Percentiles rank a stretch among this genome's conserved stretches.
Conservation (phyloP, 1,140 invertebrate species). For the Propsilocerus akamusi region DNA sequence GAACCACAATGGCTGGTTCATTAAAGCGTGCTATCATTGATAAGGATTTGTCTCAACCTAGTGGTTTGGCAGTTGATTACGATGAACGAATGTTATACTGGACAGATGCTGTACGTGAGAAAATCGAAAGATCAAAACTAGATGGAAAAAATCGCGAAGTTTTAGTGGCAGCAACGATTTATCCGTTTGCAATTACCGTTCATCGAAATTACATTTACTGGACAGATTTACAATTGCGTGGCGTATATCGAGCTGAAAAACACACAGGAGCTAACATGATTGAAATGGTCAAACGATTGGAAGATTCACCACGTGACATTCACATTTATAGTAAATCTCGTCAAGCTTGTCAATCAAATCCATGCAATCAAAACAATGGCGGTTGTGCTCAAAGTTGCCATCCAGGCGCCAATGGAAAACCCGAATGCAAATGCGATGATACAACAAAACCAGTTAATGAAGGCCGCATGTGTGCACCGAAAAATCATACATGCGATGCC, state of each 20-base stretch:
- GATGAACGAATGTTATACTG: slow-evolving; percentile 91
- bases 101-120: slow-evolving; percentile 93
- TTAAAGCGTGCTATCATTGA: slow-evolving; percentile 77
- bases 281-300: slow-evolving; percentile 80
- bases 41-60: slow-evolving; percentile 83
- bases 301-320: slow-evolving; percentile 79
- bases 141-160: slow-evolving; percentile 64
- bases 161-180: slow-evolving; percentile 76
- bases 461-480: slow-evolving; percentile 72
- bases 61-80: slow-evolving; percentile 90
- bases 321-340: slow-evolving; percentile 66
- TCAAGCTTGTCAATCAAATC: slow-evolving; percentile 67
- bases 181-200: slow-evolving; percentile 90
- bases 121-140: slow-evolving; percentile 84
- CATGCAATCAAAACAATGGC: slow-evolving; percentile 84
- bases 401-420: slow-evolving; percentile 60
- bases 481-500: slow-evolving; percentile 72
- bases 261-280: slow-evolving; percentile 89
- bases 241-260: slow-evolving; percentile 92
- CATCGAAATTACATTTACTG: slow-evolving; percentile 89
- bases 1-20: slow-evolving; percentile 93
- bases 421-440: slow-evolving; percentile 75
- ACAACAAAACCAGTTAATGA: slow-evolving; percentile 79
- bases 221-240: slow-evolving; percentile 87
- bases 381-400: slow-evolving; percentile 93